These are phyloP conservation scores for Salvator merianae DNA, from an alignment of 2,113 vertebrate genomes.

Conservation along the genomic window DNA sequence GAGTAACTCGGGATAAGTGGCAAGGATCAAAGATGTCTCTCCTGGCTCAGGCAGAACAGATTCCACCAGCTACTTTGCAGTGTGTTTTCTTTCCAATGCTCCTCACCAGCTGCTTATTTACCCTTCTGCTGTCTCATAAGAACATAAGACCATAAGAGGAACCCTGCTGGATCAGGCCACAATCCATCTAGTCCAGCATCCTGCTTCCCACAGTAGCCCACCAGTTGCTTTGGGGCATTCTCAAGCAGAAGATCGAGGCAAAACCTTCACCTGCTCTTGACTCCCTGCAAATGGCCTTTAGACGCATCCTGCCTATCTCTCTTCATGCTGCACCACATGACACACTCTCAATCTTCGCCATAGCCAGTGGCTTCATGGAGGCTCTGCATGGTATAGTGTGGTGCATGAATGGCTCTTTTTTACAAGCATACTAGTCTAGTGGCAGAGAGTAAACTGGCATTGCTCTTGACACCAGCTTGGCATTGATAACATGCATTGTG, in stretches of 20 bases:
- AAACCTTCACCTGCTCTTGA: too few relatives aligned
- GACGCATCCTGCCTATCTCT: too few relatives aligned
- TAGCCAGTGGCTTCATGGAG: neutral
- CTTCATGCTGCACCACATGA: neutral
- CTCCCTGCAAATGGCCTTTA: too few relatives aligned
- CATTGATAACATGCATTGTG: neutral
- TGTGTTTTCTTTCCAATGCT: constrained; percentile 19
- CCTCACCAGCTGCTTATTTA: constrained; percentile 28
- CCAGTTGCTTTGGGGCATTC: too few relatives aligned
- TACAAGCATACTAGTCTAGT: neutral
- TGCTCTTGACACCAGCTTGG: neutral
- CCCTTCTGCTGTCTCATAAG: constrained; percentile 36
- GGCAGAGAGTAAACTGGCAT: neutral
- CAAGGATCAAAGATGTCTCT: constrained; percentile 36
- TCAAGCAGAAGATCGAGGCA: too few relatives aligned
- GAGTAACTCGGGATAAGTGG: constrained; percentile 19
- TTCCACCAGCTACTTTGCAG: constrained; percentile 32
- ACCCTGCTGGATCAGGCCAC: too few relatives aligned
- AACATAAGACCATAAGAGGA: too few relatives aligned
- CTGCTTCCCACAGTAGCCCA: too few relatives aligned
- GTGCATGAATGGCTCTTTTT: neutral
- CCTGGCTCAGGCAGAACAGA: constrained; percentile 10
- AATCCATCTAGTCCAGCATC: too few relatives aligned
- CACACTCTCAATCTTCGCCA: neutral
- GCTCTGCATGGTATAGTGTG: neutral